Base-by-base conservation (phyloP, 1,140 invertebrate genomes). In the Halesus radiatus region DNA sequence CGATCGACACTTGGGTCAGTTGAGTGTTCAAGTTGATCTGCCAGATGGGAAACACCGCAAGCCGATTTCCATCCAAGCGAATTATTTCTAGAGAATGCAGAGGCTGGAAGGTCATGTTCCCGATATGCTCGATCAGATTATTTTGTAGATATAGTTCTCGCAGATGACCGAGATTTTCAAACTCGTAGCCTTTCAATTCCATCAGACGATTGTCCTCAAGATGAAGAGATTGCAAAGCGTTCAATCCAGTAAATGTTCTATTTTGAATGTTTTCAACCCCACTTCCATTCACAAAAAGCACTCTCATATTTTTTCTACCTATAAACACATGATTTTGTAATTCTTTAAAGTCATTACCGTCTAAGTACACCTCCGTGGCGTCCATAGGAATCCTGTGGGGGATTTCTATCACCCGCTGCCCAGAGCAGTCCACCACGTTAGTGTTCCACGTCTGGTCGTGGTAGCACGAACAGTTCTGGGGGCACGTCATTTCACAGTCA, bases 401-500 rank as follows among this genome's bases (percentile, higher is more conserved):
- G 81, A 98, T 94, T 85, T 95, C 93, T 20, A 91, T 89, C 56
- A 93, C 94, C 52, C 92, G 91, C 81, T 95, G 93, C 0, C 93
- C 91, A 29, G 96, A 96, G 88, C 96, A 98, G 85, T 98, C 96
- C 3, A 98, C 96, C 5, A 97, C 95, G 87, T 98, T 98, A 32
- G 95, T 96, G 80, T 95, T 95, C 96, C 96, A 98, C 16, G 96
- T 95, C 86, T 96, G 94, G 85, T 98, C 96, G 88, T 97, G 95
- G 87, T 97, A 98, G 86, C 96, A 98, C 79, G 95, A 95, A 89
- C 96, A 98, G 85, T 97, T 96, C 80, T 92, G 92, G 2, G 97
- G 97, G 85, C 96, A 98, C 3, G 94, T 97, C 96, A 98, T 98
- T 89, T 97, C 96, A 88, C 97, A 98, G 87, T 98, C 97, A 87